Evolutionary conservation across 1,140 invertebrate species (phyloP).

Genomic region (Caenorhabditis inopinata): DNA sequence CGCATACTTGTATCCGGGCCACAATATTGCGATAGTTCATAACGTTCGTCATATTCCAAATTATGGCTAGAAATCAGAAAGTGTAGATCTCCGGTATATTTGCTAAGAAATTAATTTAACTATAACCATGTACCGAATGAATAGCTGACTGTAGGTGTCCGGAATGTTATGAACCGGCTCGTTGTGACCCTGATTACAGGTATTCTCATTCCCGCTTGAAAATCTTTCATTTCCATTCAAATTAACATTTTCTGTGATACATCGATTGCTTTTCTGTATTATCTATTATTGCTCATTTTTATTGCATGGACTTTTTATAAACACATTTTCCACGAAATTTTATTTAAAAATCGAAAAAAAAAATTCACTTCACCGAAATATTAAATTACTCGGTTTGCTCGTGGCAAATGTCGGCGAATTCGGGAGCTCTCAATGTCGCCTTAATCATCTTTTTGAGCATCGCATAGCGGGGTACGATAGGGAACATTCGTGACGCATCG

Average conservation of each 20-base stretch:
- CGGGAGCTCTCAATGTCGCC: conserved; percentile 85
- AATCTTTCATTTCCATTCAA: neutral
- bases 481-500: conserved; percentile 83
- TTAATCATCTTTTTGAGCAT: conserved; percentile 94
- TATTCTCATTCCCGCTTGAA: neutral
- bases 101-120: too few relatives aligned
- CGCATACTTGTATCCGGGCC: too few relatives aligned
- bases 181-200: too few relatives aligned
- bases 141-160: too few relatives aligned
- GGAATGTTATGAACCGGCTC: too few relatives aligned
- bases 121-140: too few relatives aligned
- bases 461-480: conserved; percentile 85
- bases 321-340: neutral
- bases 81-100: too few relatives aligned
- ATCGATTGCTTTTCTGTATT: neutral
- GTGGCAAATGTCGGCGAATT: conserved; percentile 92
- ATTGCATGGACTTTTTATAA: neutral
- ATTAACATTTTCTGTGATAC: neutral
- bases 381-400: conserved; percentile 68
- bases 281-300: neutral
- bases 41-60: too few relatives aligned
- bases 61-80: too few relatives aligned
- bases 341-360: neutral
- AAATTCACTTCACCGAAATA: conserved; percentile 19
- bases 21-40: too few relatives aligned